Evolutionary conservation across 2,888 invertebrate genomes (phyloP), one percentile per base, ranked within the genome.

Genomic region (Oscheius sp.): DNA sequence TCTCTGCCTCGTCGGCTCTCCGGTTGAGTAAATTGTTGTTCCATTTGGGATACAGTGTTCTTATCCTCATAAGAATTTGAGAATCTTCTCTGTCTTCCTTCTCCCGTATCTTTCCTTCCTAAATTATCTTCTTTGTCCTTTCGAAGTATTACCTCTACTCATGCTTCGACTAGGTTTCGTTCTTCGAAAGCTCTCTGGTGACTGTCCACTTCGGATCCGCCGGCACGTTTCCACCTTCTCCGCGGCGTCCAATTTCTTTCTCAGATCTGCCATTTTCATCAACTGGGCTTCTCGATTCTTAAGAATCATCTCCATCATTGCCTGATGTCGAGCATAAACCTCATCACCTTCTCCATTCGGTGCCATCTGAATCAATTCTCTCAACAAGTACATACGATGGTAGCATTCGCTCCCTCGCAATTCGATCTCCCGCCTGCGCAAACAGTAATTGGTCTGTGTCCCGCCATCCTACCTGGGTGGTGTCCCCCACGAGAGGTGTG

Each of bases 241-340:
- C 6, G 84, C 84, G 1, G 84, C 84, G 47, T 84, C 84, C 28
- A 84, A 67, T 63, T 84, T 84, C 44, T 80, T 76, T 54, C 82
- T 81, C 45, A 84, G 71, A 33, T 84, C 84, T 6, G 81, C 79
- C 71, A 84, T 71, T 72, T 84, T 83, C 66, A 79, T 59, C 24
- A 84, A 70, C 24, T 80, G 77, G 22, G 71, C 71, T 68, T 80
- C 79, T 62, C 79, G 68, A 69, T 84, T 84, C 56, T 84, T 80
- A 47, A 84, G 69, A 77, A 84, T 81, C 75, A 83, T 78, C 49
- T 84, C 84, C 81, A 84, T 84, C 84, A 84, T 84, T 26, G 77
- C 78, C 24, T 78, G 70, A 62, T 82, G 82, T 14, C 84, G 72
- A 0, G 77, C 81, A 47, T 83, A 82, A 30, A 84, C 77, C 61